phyloP scores from a whole-genome alignment of 2,113 vertebrate species.

The Ardeotis arabs region DNA sequence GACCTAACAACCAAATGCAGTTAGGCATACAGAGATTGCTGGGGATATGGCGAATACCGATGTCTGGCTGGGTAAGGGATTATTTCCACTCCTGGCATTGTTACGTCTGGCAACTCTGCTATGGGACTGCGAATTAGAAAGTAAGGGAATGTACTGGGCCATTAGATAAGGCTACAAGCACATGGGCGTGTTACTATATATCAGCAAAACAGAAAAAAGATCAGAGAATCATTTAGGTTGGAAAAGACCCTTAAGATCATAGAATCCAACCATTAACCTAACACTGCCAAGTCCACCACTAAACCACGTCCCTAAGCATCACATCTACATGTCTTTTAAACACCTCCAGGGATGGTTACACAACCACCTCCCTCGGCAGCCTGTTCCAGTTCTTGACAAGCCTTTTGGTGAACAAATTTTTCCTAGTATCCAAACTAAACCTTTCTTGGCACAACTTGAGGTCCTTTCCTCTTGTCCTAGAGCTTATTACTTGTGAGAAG shows the following conservation, averaged over 20 bases:
- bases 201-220: neutral
- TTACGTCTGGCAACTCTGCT: neutral
- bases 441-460: neutral
- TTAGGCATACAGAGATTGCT: neutral
- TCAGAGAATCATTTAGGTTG: neutral
- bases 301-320: neutral
- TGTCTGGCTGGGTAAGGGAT: neutral
- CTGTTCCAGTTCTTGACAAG: neutral
- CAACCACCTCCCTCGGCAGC: neutral
- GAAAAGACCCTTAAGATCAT: neutral
- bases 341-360: neutral
- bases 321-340: fast-evolving
- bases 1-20: neutral
- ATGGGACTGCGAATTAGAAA: neutral
- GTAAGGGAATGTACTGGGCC: neutral
- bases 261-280: neutral
- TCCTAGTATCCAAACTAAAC: neutral
- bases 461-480: neutral
- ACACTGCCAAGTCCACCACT: neutral
- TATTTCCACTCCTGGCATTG: neutral
- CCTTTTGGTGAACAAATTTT: neutral
- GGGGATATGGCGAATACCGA: neutral
- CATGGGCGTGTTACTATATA: neutral
- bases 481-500: neutral
- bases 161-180: neutral